Conservation (phyloP, 1,140 invertebrate species). For the Hypothenemus hampei region DNA sequence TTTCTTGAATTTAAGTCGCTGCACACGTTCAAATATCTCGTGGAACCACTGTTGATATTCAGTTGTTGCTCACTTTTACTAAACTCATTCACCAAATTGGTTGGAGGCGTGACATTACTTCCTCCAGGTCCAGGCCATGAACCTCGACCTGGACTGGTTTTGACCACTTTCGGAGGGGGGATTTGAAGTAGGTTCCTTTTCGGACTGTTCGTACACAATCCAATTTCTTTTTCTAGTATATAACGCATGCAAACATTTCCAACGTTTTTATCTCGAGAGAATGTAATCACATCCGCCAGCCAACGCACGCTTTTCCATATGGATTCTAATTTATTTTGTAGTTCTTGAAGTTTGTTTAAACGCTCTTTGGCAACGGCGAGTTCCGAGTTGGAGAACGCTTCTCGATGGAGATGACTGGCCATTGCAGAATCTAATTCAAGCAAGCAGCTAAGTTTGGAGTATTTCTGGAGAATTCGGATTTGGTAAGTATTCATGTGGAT, state of each 20-base stretch:
- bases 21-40: constrained; percentile 49
- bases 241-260: constrained; percentile 45
- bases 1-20: constrained; percentile 55
- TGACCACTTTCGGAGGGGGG: constrained; percentile 66
- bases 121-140: constrained; percentile 79
- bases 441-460: constrained; percentile 85
- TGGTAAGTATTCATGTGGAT: constrained; percentile 90
- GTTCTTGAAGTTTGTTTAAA: constrained; percentile 71
- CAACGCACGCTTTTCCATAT: constrained; percentile 92
- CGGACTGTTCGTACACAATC: constrained; percentile 39
- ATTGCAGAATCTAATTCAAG: constrained; percentile 87
- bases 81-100: constrained; percentile 61
- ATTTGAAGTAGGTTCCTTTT: constrained; percentile 58
- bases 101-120: constrained; percentile 45
- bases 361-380: constrained; percentile 79
- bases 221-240: constrained; percentile 48
- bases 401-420: constrained; percentile 85
- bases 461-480: constrained; percentile 77
- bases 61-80: constrained; percentile 81
- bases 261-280: constrained; percentile 71
- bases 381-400: constrained; percentile 89
- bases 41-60: constrained; percentile 51
- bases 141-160: constrained; percentile 69
- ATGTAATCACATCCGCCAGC: constrained; percentile 91
- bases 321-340: constrained; percentile 73